Percentiles rank a stretch among this genome's conserved stretches.
Evolutionary conservation across 1,140 invertebrate species (phyloP).

Genomic region (Drosophila murphyi): DNA sequence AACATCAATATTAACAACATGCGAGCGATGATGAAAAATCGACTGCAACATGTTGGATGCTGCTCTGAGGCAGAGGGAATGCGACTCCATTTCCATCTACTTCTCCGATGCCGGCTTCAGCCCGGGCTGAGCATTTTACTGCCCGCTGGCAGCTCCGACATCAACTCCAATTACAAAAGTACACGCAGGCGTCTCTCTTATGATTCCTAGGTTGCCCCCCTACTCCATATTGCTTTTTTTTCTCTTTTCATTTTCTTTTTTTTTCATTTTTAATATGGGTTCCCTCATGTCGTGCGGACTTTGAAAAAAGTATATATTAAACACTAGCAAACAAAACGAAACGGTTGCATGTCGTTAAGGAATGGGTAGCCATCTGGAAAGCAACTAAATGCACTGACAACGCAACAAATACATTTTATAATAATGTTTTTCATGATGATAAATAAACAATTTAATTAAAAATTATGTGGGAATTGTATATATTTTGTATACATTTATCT

Average conservation of each 20-base stretch:
- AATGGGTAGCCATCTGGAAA: conserved; percentile 25
- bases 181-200: conserved; percentile 80
- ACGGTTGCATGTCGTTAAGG: conserved; percentile 13
- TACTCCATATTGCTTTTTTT: conserved; percentile 23
- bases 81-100: conserved; percentile 8
- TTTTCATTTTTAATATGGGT: conserved; percentile 60
- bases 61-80: conserved; percentile 36
- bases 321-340: conserved; percentile 1
- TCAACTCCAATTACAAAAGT: conserved; percentile 82
- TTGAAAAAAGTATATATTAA: not conserved
- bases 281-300: conserved; percentile 55
- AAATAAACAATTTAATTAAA: not conserved
- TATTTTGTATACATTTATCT: too few species aligned
- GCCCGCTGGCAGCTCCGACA: conserved; percentile 78
- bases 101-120: conserved; percentile 6
- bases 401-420: not conserved
- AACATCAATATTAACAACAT: conserved; percentile 65
- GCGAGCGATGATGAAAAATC: conserved; percentile 81
- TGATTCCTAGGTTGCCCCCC: conserved; percentile 66
- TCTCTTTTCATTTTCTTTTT: conserved; percentile 37
- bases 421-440: not conserved
- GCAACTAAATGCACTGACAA: conserved; percentile 10
- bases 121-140: conserved; percentile 38
- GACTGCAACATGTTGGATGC: conserved; percentile 81
- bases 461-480: too few species aligned